A percentile compares a stretch with the other conserved stretches of the same genome.
phyloP scores from a whole-genome alignment of 1,140 invertebrate genomes.

The Heliconius hermathena region DNA sequence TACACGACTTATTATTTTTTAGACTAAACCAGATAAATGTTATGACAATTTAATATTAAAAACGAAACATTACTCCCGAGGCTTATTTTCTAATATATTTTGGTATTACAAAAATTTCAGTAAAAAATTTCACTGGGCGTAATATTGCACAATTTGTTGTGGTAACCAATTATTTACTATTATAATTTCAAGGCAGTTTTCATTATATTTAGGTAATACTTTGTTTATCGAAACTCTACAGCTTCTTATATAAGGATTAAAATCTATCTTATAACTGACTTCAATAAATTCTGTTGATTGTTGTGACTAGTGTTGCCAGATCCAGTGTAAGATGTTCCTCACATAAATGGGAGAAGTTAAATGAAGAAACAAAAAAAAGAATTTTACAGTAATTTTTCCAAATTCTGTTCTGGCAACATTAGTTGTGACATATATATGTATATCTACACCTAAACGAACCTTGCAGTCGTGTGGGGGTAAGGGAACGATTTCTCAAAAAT shows the following conservation, averaged over 20 bases:
- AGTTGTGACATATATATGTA: conserved; percentile 21
- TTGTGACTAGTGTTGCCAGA: conserved; percentile 16
- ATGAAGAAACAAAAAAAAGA: not conserved
- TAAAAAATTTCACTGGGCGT: conserved; percentile 15
- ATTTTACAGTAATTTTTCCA: not conserved
- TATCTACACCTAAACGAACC: conserved; percentile 47
- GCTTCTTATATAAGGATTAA: conserved; percentile 54
- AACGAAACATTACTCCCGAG: not conserved
- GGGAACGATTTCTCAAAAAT: conserved; percentile 68
- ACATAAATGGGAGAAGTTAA: not conserved
- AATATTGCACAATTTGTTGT: conserved; percentile 33
- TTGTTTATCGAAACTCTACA: conserved; percentile 49
- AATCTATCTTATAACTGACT: conserved; percentile 58
- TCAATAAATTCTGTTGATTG: conserved; percentile 50
- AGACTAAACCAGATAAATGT: not conserved
- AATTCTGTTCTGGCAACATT: conserved; percentile 11
- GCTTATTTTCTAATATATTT: not conserved
- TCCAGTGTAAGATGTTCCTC: conserved; percentile 2
- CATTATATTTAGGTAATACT: conserved; percentile 57
- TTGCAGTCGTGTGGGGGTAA: conserved; percentile 66
- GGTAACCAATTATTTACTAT: conserved; percentile 24
- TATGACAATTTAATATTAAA: not conserved
- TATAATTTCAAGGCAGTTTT: conserved; percentile 38
- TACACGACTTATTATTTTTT: conserved; percentile 4
- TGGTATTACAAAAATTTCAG: conserved; percentile 12